A percentile compares a stretch with the other conserved stretches of the same genome.
Evolutionary conservation across 2,888 invertebrate species (phyloP).

Genomic region (Lochmaea capreae): DNA sequence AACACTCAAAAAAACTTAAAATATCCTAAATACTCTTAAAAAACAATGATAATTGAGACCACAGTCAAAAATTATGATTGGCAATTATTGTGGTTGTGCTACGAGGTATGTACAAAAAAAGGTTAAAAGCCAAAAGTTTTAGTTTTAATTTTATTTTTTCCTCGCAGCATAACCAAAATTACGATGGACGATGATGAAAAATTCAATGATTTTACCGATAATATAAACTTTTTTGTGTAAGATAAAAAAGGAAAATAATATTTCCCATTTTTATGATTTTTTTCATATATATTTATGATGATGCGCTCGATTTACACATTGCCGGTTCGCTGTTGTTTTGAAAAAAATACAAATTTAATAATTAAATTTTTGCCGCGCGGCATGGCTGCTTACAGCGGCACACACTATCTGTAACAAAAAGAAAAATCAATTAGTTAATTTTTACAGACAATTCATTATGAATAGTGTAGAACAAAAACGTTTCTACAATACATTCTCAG

Average conservation of each 20-base stretch:
- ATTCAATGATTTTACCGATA: conserved; percentile 44
- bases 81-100: conserved; percentile 55
- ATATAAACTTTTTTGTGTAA: conserved; percentile 43
- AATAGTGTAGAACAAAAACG: too few relatives aligned
- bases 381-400: conserved; percentile 64
- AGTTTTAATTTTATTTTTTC: conserved; percentile 10
- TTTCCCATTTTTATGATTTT: conserved; percentile 50
- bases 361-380: conserved; percentile 62
- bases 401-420: conserved; percentile 64
- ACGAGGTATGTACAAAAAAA: conserved; percentile 48
- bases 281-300: conserved; percentile 54
- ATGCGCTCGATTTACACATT: conserved; percentile 65
- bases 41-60: conserved; percentile 60
- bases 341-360: conserved; percentile 63
- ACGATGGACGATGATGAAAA: conserved; percentile 44
- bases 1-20: conserved; percentile 52
- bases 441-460: background rate
- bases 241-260: conserved; percentile 56
- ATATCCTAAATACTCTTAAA: conserved; percentile 59
- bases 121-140: conserved; percentile 19
- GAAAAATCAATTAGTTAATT: conserved; percentile 35
- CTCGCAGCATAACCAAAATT: conserved; percentile 37
- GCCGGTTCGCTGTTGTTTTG: conserved; percentile 65
- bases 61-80: conserved; percentile 58
- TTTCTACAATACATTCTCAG: too few relatives aligned